phyloP scores from a whole-genome alignment of 2,113 vertebrate species.

The Neogobius melanostomus region DNA sequence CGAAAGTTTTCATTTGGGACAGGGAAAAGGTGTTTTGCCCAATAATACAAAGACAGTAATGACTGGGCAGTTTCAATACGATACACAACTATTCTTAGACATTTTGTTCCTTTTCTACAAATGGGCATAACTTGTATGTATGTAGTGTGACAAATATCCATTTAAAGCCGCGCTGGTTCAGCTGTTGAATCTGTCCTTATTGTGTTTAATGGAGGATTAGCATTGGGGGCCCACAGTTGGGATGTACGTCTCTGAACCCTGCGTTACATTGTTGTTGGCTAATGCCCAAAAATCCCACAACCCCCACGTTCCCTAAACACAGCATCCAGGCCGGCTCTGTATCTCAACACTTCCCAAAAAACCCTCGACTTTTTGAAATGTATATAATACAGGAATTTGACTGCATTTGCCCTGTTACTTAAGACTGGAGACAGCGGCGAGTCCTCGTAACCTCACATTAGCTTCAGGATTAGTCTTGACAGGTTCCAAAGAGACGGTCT shows the following conservation, averaged over 20 bases:
- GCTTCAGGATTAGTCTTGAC: not conserved
- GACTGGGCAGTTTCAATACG: no score
- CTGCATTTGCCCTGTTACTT: slow-evolving; percentile 38
- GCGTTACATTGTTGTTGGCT: slow-evolving; percentile 39
- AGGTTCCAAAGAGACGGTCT: no score
- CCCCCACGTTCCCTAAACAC: not conserved
- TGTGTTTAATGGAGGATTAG: slow-evolving; percentile 2
- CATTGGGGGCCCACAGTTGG: not conserved
- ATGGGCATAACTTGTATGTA: not conserved
- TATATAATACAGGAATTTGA: slow-evolving; percentile 15
- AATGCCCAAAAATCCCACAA: slow-evolving; percentile 16
- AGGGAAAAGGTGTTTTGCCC: not conserved
- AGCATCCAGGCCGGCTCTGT: slow-evolving; percentile 15
- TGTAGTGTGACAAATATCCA: slow-evolving; percentile 17
- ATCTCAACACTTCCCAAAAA: slow-evolving; percentile 1
- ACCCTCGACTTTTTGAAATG: slow-evolving; percentile 7
- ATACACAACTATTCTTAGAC: not conserved
- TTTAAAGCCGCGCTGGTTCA: slow-evolving; percentile 11
- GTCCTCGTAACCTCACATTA: not conserved
- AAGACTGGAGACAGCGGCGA: slow-evolving; percentile 1
- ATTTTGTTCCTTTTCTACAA: not conserved
- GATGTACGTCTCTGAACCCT: slow-evolving; percentile 17
- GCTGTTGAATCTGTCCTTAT: slow-evolving; percentile 34
- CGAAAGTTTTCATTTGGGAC: slow-evolving; percentile 3
- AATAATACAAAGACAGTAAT: no score